Base-by-base conservation (phyloP, 2,888 invertebrate species). In the Globia sparganii region DNA sequence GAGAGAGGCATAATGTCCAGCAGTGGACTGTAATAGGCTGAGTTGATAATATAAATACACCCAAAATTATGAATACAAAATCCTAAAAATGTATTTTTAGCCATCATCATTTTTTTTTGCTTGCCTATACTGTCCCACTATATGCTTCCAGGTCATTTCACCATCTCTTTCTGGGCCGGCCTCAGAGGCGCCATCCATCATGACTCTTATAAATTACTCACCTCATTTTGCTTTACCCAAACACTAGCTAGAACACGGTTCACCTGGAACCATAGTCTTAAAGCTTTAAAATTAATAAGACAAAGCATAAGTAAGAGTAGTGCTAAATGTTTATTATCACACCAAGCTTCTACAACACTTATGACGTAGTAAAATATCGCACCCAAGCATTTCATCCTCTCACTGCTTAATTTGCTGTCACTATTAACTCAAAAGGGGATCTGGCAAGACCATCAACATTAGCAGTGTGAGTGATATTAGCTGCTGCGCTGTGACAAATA, bases 401-500 rank as follows among this genome's bases (percentile, higher is more conserved):
- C 46, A 34, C 66, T 62, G 40, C 61, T 70, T 70, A 77, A 79
- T 75, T 79, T 62, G 40, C 68, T 68, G 77, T 67, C 75, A 75
- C 65, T 59, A 71, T 79, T 76, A 86, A 83, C 79, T 80, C 83
- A 77, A 43, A 71, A 64, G 15, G 58, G 73, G 66, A 62, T 72
- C 74, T 79, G 76, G 83, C 72, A 86, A 66, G 49, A 69, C 59
- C 62, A 62, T 71, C 70, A 86, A 65, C 73, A 77, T 73, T 73
- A 68, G 43, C 83, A 49, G n/a, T 34, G 43, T 62, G 77, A 86
- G 65, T 75, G 84, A 83, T 65, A 79, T 64, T 34, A 68, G 56
- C 61, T 56, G 53, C 43, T 21, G 74, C 59, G 53, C 43, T 21
- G 74, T 66, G 75, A 78, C 77, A 79, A 81, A 81, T 72, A 74